Base-by-base conservation (phyloP, 2,888 invertebrate genomes). In the Achlya flavicornis region DNA sequence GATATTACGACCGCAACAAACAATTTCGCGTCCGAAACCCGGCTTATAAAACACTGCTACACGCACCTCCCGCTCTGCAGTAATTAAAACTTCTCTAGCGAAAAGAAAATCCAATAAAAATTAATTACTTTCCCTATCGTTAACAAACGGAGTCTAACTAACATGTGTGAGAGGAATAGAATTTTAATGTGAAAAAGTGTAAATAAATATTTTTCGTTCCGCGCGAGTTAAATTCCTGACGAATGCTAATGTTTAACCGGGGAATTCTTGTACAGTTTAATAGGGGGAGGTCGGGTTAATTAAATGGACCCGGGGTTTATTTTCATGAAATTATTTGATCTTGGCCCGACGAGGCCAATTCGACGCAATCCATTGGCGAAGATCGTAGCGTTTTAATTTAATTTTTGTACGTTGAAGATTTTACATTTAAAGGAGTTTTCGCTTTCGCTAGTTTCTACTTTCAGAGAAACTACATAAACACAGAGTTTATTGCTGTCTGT, bases 241-340 rank as follows among this genome's bases (percentile, higher is more conserved):
- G 90, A 89, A 90, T 88, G 89, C 86, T 90, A 91, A 93, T 92
- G 91, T 90, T 90, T 89, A 89, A 88, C 88, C 84, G 86, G 91
- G 89, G 90, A 90, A 92, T 92, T 91, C 92, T 91, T 91, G 90
- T 91, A 88, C 90, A 89, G 83, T 90, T 89, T 85, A 87, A 88
- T 85, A 82, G 86, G 88, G 85, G 91, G 88, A 87, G 88, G 85
- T 86, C 71, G 89, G 88, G 92, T 92, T 93, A 92, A 93, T 92
- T 93, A 92, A 93, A 93, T 90, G 90, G 87, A 85, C 86, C 80
- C 79, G 77, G 88, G 88, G 87, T 91, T 90, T 87, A 91, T 91
- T 93, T 92, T 91, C 90, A 86, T 89, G 88, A 89, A 92, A 93
- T 92, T 91, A 92, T 92, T 92, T 90, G 92, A 91, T 90, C 87